Evolutionary conservation across 2,797 vertebrate species (phyloP), one percentile per base, ranked within the genome.

Genomic region (Spinus pinus): DNA sequence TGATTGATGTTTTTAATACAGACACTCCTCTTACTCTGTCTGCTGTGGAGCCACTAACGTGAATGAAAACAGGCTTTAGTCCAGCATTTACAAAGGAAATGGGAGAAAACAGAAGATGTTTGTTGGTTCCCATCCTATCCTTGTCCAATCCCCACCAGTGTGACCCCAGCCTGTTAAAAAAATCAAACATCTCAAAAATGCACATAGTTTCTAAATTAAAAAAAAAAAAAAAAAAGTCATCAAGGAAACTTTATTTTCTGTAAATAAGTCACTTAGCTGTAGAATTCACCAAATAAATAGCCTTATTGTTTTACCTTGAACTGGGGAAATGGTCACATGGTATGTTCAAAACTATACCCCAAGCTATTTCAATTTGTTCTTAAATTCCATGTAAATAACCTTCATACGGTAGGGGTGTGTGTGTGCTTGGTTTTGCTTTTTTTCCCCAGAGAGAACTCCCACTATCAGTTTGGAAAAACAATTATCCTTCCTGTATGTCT

Each of bases 1-100:
- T 79, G 84, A 86, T 89, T 92, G 92, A 89, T 92, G 46, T 31
- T 83, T 96, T 91, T 90, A 92, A 86, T 95, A 91, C 28, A 90
- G 17, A 27, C 73, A 47, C 42, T 90, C 44, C n/a, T 88, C 24
- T 81, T 77, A 47, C 20, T 81, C 46, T 88, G 9, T 42, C 22
- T 84, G 5, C 35, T 79, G 7, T 27, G 27, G 9, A 84, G 27
- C 15, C 44, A 79, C 28, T 90, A 88, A 54, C 1, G 1, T 46
- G 84, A 30, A 23, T 66, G 58, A 84, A 88, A 85, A 54, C 16
- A 79, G 42, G 12, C 23, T 75, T 22, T 33, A 72, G 12, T 14
- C 11, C 22, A 84, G 44, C 42, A 73, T 46, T 64, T 30, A 47
- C 31, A 75, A 42, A 80, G 27, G 54, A 91, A 93, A 77, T 41